Conservation (phyloP, 92 coral and sea anemone species). For the Palythoa grandis region DNA sequence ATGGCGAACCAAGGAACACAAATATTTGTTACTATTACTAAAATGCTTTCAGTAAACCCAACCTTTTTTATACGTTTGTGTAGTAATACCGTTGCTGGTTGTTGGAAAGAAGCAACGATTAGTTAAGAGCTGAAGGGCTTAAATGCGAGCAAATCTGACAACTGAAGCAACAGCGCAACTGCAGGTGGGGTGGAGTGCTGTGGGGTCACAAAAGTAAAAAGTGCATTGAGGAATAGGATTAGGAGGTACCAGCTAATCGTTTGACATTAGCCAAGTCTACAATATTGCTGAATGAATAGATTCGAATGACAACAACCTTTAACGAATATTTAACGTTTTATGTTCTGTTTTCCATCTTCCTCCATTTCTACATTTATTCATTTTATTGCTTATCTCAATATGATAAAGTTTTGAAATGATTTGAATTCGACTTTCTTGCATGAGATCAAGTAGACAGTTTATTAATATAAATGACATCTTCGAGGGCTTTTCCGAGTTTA, state of each 20-base stretch:
- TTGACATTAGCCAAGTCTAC: slow-evolving; percentile 4
- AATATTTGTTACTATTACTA: too few relatives aligned
- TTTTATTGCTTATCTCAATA: neutral
- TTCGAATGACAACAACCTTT: neutral
- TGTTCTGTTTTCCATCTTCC: too few relatives aligned
- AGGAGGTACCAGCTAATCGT: neutral
- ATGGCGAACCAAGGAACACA: too few relatives aligned
- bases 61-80: too few relatives aligned
- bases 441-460: neutral
- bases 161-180: neutral
- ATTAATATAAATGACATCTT: neutral
- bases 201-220: neutral
- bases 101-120: neutral
- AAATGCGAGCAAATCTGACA: neutral
- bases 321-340: neutral
- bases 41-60: too few relatives aligned
- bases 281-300: neutral
- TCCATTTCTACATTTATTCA: neutral
- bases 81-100: neutral
- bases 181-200: neutral
- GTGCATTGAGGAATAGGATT: neutral
- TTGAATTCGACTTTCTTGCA: neutral
- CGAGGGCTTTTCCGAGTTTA: neutral
- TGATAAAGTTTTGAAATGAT: too few relatives aligned
- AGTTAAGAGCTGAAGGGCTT: neutral